Conservation (phyloP, 2,113 vertebrate genomes). For the Malurus elegans region DNA sequence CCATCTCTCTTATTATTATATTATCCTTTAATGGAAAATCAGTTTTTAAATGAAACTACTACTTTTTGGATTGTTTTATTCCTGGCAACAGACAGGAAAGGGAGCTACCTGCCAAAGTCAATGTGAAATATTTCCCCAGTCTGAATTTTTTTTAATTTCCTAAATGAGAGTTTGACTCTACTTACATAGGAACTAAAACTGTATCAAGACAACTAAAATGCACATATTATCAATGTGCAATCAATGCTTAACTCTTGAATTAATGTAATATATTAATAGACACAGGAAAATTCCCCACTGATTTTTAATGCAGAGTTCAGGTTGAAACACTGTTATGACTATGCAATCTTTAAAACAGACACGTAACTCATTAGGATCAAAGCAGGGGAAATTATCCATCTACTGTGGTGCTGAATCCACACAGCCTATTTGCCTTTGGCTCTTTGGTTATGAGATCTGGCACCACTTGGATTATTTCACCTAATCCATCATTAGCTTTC, state of each 20-base stretch:
- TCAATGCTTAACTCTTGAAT: neutral
- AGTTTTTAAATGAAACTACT: neutral
- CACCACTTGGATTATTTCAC: conserved; percentile 58
- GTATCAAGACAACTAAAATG: neutral
- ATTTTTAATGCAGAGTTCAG: conserved; percentile 33
- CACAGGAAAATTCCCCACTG: neutral
- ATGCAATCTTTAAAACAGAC: conserved; percentile 53
- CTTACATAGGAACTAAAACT: neutral
- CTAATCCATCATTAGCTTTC: conserved; percentile 68
- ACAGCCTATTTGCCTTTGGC: conserved; percentile 52
- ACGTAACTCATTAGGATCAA: conserved; percentile 46
- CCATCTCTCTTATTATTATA: neutral
- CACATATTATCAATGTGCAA: too few species aligned
- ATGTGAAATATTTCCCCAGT: neutral
- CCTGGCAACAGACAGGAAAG: neutral
- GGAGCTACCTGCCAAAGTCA: neutral
- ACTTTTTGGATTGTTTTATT: neutral
- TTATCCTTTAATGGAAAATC: neutral
- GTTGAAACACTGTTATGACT: neutral
- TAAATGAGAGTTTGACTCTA: neutral
- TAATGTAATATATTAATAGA: neutral
- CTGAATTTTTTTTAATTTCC: neutral
- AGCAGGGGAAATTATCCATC: conserved; percentile 45
- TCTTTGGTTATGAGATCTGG: conserved; percentile 49
- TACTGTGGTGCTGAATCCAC: conserved; percentile 36